Evolutionary conservation across 2,888 invertebrate species (phyloP).

Genomic region (Clitarchus hookeri): DNA sequence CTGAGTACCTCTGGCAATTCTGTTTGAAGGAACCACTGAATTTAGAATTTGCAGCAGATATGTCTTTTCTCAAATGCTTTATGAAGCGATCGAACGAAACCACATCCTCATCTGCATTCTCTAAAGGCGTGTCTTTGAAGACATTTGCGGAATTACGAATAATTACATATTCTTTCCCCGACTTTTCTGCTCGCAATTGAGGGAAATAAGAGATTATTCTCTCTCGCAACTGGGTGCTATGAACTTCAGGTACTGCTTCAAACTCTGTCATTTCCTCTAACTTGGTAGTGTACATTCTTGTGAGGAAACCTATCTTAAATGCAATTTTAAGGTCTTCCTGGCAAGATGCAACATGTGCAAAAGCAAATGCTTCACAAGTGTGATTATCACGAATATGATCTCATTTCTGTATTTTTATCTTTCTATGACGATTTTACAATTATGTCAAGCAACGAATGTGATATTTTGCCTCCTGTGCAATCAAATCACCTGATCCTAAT

Average conservation of each 20-base stretch:
- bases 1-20: background rate
- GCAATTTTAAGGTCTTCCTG: background rate
- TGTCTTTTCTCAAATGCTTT: background rate
- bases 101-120: background rate
- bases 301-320: background rate
- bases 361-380: constrained; percentile 18
- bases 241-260: background rate
- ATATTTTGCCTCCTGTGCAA: constrained; percentile 3
- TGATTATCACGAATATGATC: background rate
- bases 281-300: background rate
- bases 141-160: background rate
- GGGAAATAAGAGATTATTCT: background rate
- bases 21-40: constrained; percentile 3
- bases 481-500: background rate
- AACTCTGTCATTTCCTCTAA: background rate
- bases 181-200: background rate
- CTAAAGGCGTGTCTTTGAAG: background rate
- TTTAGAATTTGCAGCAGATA: background rate
- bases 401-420: background rate
- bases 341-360: background rate
- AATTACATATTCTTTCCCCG: background rate
- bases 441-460: background rate
- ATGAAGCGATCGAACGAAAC: background rate
- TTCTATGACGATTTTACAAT: background rate
- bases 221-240: background rate